A percentile compares a stretch with the other conserved stretches of the same genome.
These are phyloP conservation scores for Tiphia femorata DNA, from an alignment of 2,888 invertebrate species.

Conservation along the genomic window DNA sequence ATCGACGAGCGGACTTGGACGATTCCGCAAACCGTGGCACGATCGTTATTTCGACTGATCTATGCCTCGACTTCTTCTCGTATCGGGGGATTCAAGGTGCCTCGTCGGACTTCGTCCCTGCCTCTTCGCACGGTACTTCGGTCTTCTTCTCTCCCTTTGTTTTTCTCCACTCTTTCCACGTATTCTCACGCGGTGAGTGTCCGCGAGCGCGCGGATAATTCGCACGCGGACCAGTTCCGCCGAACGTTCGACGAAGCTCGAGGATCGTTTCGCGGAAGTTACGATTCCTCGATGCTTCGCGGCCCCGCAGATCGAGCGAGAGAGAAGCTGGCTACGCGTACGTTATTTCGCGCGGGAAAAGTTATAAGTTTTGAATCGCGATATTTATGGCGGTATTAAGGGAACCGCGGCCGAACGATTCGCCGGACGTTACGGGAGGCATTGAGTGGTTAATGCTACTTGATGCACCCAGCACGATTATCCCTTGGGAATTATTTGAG, in stretches of 20 bases:
- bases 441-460: too few relatives aligned
- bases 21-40: conserved; percentile 47
- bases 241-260: neutral
- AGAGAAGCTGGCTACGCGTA: too few relatives aligned
- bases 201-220: neutral
- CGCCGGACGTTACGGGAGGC: too few relatives aligned
- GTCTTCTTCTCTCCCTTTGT: neutral
- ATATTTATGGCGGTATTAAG: neutral
- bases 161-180: conserved; percentile 5
- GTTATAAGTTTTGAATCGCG: conserved; percentile 1
- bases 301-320: neutral
- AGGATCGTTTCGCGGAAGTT: too few relatives aligned
- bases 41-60: conserved; percentile 44
- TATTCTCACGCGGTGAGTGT: neutral
- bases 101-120: too few relatives aligned
- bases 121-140: too few relatives aligned
- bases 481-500: neutral
- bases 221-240: neutral
- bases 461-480: too few relatives aligned
- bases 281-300: too few relatives aligned
- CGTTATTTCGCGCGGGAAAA: too few relatives aligned
- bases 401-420: too few relatives aligned
- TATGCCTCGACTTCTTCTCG: conserved; percentile 9
- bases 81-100: too few relatives aligned
- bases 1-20: conserved; percentile 50